Evolutionary conservation across 92 coral and sea anemone genomes (phyloP), one percentile per base, ranked within the genome.

Genomic region (Palythoa grandis): DNA sequence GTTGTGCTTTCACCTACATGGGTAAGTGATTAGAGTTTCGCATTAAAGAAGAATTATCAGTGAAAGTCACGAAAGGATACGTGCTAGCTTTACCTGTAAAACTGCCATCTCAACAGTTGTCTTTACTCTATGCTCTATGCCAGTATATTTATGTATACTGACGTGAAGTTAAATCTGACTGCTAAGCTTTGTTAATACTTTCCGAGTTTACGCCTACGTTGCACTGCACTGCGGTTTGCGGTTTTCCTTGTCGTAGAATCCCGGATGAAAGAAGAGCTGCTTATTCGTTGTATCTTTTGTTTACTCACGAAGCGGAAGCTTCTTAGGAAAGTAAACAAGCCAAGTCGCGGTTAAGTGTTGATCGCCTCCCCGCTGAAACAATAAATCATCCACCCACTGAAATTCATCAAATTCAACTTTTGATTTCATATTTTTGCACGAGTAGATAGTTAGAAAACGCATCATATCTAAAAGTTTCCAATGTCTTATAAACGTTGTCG

Each of bases 201-300:
- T 35, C 72, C 73, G 57, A 24, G 84, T 79, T 35, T 76, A 12
- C 66, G 82, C 63, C 82, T 50, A 88, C 88, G 76, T 82, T 82
- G 89, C 83, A 89, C 53, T 77, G 77, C 82, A n/a, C 80, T 87
- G 89, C 88, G 95, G 95, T 86, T 92, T 89, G 95, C 95, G 95
- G 95, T 92, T 92, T 92, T 90, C 91, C 87, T 78, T 78, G 92
- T 74, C 13, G 84, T 83, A 78, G 76, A 83, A 87, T 89, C 95
- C 95, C 95, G 95, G 95, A 92, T 92, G 95, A 92, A 72, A 38
- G 38, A 74, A 35, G 82, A 82, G 48, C 85, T 87, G 80, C 87
- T 87, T 92, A 92, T 92, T 92, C 88, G 95, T 66, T 72, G 90
- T 82, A 74, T 76, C 90, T 70, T 39, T 70, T 87, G 80, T 87